Evolutionary conservation across 2,888 invertebrate species (phyloP).

Genomic region (Drosophila setosimentum): DNA sequence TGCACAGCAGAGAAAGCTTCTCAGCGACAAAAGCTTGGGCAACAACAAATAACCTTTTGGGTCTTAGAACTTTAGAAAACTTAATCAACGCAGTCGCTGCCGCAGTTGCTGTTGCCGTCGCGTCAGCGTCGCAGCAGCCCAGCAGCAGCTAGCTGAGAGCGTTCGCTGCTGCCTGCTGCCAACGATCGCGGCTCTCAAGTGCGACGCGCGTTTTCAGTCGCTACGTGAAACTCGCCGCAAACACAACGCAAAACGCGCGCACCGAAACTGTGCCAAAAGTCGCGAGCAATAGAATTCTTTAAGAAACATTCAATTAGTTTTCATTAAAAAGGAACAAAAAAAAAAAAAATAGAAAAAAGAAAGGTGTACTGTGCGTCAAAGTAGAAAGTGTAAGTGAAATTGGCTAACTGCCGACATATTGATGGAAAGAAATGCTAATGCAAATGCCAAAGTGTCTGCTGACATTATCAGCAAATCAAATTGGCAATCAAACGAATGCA

Average conservation of each 20-base stretch:
- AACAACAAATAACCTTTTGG: slow-evolving; percentile 39
- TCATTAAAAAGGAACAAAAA: slow-evolving; percentile 1
- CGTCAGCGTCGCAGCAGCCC: slow-evolving; percentile 45
- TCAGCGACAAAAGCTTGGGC: slow-evolving; percentile 32
- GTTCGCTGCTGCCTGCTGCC: slow-evolving; percentile 8
- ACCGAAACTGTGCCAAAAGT: slow-evolving; percentile 25
- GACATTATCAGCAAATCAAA: slow-evolving; percentile 67
- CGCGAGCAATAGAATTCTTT: slow-evolving; percentile 11
- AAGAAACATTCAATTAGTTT: slow-evolving; percentile 12
- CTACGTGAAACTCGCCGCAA: slow-evolving; percentile 58
- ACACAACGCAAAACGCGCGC: slow-evolving; percentile 56
- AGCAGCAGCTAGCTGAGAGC: slow-evolving; percentile 32
- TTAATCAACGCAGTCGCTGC: slow-evolving; percentile 19
- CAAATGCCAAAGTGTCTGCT: slow-evolving; percentile 65
- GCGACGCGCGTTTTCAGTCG: slow-evolving; percentile 62
- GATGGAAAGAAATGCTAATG: slow-evolving; percentile 40
- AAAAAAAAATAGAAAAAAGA: background rate
- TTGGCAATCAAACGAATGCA: slow-evolving; percentile 48
- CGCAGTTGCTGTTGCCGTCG: background rate
- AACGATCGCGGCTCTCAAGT: slow-evolving; percentile 39
- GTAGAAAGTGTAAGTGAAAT: slow-evolving; percentile 76
- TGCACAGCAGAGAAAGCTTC: slow-evolving; percentile 59
- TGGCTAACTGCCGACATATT: slow-evolving; percentile 14
- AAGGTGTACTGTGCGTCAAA: slow-evolving; percentile 27
- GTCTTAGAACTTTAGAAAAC: slow-evolving; percentile 62